Percentiles rank a stretch among this genome's conserved stretches.
phyloP scores from a whole-genome alignment of 2,888 invertebrate genomes.

The Hyles lineata region DNA sequence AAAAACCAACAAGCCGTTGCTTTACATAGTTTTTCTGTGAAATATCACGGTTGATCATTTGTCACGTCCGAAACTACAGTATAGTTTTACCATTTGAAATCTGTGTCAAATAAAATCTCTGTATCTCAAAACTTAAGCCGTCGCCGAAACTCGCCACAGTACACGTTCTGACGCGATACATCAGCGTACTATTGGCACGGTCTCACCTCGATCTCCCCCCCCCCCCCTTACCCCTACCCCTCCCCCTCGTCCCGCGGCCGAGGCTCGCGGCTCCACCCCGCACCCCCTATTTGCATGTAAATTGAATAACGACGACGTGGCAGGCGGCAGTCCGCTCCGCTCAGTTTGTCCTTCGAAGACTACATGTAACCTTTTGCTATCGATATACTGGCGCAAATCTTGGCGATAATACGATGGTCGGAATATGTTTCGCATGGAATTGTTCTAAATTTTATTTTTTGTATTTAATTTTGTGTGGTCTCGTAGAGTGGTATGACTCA shows the following conservation, averaged over 20 bases:
- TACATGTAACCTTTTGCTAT: conserved; percentile 52
- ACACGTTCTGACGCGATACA: conserved; percentile 81
- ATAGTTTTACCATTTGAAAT: background rate
- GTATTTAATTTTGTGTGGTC: too few species aligned
- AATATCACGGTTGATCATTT: too few species aligned
- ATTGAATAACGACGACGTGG: conserved; percentile 83
- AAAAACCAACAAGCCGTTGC: too few species aligned
- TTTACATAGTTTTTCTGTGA: too few species aligned
- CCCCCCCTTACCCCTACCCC: conserved; percentile 47
- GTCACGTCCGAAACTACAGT: background rate
- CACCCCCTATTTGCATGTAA: conserved; percentile 80
- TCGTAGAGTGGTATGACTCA: too few species aligned
- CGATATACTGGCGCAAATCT: conserved; percentile 28
- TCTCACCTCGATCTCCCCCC: conserved; percentile 45
- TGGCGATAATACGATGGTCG: background rate
- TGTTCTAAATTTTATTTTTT: too few species aligned
- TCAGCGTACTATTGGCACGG: conserved; percentile 80
- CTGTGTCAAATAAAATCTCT: background rate
- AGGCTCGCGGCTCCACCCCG: conserved; percentile 49
- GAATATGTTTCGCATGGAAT: background rate
- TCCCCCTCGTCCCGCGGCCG: conserved; percentile 45
- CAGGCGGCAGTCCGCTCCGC: conserved; percentile 59
- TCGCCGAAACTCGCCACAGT: conserved; percentile 50
- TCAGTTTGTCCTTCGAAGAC: conserved; percentile 55
- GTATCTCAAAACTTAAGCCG: conserved; percentile 35